Conservation (phyloP, 2,113 vertebrate species). For the Hippocampus zosterae region DNA sequence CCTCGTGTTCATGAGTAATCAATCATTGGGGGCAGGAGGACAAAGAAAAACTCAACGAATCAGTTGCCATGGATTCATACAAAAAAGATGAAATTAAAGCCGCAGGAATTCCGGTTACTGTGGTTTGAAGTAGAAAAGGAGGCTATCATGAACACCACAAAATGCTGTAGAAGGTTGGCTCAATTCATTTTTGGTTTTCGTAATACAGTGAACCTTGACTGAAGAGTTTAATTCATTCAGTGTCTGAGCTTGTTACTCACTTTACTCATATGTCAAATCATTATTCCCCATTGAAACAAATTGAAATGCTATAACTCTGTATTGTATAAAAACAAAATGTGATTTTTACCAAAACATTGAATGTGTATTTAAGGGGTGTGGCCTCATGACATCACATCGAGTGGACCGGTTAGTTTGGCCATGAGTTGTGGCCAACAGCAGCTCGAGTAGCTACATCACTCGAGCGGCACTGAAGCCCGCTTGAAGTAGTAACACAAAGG, state of each 20-base stretch:
- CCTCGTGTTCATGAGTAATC: slow-evolving; percentile 63
- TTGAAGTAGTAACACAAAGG: neutral
- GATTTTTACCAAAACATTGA: too few relatives aligned
- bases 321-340: neutral
- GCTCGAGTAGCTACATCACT: neutral
- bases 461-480: neutral
- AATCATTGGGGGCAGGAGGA: slow-evolving; percentile 55
- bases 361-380: neutral
- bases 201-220: neutral
- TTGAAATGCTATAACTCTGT: neutral
- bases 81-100: slow-evolving; percentile 6
- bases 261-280: neutral
- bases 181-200: neutral
- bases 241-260: neutral
- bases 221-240: neutral
- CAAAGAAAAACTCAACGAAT: slow-evolving; percentile 31
- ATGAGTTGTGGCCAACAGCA: too few relatives aligned
- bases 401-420: too few relatives aligned
- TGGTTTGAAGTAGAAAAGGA: neutral
- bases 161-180: neutral
- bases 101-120: neutral
- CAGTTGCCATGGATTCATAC: slow-evolving; percentile 49
- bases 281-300: neutral
- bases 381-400: neutral
- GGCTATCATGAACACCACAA: neutral